These are phyloP conservation scores for Limnothrissa miodon DNA, from an alignment of 2,113 vertebrate genomes.

Conservation along the genomic window DNA sequence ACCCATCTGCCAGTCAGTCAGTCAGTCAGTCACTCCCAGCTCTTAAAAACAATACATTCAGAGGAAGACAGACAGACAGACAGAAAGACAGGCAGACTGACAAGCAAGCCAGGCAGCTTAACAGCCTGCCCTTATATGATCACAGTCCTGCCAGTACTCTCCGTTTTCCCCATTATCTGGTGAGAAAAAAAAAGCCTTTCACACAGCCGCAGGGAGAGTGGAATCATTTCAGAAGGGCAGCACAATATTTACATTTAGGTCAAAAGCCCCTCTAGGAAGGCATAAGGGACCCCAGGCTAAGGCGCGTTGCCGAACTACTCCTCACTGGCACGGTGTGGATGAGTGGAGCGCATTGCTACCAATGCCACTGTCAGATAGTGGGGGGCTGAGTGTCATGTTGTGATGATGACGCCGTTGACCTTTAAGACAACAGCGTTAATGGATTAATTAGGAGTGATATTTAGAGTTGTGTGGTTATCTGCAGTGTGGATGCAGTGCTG, in stretches of 20 bases:
- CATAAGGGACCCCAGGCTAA: background rate
- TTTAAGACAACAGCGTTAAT: background rate
- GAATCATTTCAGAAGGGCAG: background rate
- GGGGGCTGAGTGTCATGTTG: background rate
- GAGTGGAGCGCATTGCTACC: background rate
- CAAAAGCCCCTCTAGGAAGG: background rate
- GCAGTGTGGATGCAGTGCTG: background rate
- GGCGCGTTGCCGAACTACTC: background rate
- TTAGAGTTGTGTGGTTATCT: background rate
- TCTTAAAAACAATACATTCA: background rate
- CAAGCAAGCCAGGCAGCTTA: background rate
- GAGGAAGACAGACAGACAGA: background rate
- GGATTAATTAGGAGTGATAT: background rate
- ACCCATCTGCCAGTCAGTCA: background rate
- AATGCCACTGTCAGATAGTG: background rate
- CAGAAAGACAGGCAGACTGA: background rate
- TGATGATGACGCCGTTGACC: background rate
- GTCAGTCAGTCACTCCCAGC: background rate
- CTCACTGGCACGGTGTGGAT: background rate
- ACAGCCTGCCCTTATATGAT: too few species aligned
- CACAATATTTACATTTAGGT: conserved; percentile 6
- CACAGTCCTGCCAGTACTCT: background rate
- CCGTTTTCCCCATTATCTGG: background rate
- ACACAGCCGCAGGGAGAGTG: background rate
- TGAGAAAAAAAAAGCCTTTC: background rate